Conservation (phyloP, 2,113 vertebrate genomes). For the Equus przewalskii region DNA sequence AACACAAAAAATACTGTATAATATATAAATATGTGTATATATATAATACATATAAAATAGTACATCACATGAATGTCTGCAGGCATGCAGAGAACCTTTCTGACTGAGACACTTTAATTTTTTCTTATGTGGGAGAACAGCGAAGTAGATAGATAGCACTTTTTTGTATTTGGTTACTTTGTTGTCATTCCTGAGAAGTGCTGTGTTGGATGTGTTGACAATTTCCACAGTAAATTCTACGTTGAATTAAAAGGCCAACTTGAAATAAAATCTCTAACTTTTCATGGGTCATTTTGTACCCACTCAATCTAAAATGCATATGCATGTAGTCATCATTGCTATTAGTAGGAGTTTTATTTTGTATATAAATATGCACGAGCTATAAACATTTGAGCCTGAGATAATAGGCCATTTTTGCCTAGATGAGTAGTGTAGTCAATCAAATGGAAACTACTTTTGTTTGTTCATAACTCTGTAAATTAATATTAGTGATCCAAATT, state of each 20-base stretch:
- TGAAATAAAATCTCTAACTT: constrained; percentile 6
- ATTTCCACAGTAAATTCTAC: not conserved
- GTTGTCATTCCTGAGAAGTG: not conserved
- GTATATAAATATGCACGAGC: not conserved
- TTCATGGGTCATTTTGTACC: not conserved
- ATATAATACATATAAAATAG: not conserved
- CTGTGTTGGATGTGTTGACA: not conserved
- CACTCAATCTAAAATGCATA: not conserved
- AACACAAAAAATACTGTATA: not conserved
- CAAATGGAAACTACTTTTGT: not conserved
- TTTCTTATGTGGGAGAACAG: constrained; percentile 18
- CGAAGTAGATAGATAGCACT: not conserved
- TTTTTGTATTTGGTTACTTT: constrained; percentile 16
- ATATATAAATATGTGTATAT: too few relatives aligned
- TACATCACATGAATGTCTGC: not conserved
- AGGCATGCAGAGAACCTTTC: not conserved
- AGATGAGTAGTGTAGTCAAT: not conserved
- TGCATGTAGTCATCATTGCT: not conserved
- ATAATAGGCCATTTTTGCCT: not conserved
- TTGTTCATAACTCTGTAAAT: constrained; percentile 6
- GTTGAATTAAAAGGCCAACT: not conserved
- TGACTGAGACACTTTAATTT: not conserved
- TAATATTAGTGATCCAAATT: constrained; percentile 10
- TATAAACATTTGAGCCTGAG: not conserved
- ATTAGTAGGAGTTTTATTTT: constrained; percentile 43